Percentiles rank a stretch among this genome's conserved stretches.
Evolutionary conservation across 2,797 vertebrate species (phyloP).

Genomic region (Lycodopsis pacificus): DNA sequence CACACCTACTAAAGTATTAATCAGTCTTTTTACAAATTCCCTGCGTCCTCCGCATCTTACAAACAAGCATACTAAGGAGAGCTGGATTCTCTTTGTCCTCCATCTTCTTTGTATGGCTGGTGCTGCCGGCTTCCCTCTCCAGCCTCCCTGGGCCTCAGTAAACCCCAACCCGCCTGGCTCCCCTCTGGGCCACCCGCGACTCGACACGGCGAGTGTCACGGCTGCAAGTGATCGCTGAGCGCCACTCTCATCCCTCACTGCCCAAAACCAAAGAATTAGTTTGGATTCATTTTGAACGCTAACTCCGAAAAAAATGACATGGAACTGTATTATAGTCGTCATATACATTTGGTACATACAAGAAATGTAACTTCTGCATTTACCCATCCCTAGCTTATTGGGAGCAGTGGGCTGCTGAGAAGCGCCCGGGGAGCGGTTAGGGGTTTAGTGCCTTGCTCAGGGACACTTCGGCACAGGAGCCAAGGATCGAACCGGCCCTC

Average conservation of each 20-base stretch:
- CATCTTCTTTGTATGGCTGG: neutral
- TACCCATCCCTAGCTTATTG: no score
- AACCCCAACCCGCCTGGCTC: neutral
- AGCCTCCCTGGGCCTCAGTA: neutral
- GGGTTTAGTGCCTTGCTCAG: no score
- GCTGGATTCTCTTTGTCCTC: neutral
- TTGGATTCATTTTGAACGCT: slow-evolving; percentile 12
- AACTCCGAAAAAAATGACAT: neutral
- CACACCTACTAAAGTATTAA: neutral
- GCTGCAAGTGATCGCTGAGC: neutral
- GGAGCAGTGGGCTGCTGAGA: no score
- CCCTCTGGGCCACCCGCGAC: slow-evolving; percentile 19
- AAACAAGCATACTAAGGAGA: neutral
- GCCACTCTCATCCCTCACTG: neutral
- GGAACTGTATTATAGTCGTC: no score
- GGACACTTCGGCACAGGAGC: no score
- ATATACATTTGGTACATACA: no score
- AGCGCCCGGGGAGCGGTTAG: no score
- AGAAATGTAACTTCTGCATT: no score
- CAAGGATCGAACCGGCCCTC: no score
- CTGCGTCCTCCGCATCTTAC: neutral
- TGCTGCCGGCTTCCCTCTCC: neutral
- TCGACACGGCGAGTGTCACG: slow-evolving; percentile 16
- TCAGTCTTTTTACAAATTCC: neutral
- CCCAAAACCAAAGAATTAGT: slow-evolving; percentile 13